These are phyloP conservation scores for Mus musculus DNA, from an alignment of 2,113 vertebrate species.

Conservation along the genomic window DNA sequence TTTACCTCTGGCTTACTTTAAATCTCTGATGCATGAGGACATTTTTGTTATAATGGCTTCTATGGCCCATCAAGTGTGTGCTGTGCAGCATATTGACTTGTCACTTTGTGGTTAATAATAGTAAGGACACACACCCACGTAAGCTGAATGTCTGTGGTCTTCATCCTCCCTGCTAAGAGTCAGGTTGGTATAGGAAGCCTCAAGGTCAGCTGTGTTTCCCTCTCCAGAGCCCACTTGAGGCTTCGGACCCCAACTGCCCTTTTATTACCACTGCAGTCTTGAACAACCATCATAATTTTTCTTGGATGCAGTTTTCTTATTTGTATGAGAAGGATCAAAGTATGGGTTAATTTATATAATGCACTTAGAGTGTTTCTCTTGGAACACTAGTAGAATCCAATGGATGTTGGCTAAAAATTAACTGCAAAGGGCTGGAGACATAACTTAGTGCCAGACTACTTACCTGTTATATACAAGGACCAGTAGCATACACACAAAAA, in stretches of 20 bases:
- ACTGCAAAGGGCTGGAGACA: background rate
- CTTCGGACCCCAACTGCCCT: background rate
- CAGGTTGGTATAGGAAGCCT: background rate
- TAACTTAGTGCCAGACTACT: background rate
- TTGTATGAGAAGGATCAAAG: background rate
- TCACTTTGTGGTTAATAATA: background rate
- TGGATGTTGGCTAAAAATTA: slow-evolving; percentile 15
- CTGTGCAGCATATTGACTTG: background rate
- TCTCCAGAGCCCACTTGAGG: background rate
- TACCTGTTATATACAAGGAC: background rate
- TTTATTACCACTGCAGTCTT: background rate
- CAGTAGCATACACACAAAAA: background rate
- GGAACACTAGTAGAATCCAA: background rate
- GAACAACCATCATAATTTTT: background rate
- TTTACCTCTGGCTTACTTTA: background rate
- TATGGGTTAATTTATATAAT: background rate
- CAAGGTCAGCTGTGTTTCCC: background rate
- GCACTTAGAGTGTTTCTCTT: background rate
- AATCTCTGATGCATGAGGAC: background rate
- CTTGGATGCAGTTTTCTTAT: background rate
- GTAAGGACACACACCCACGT: background rate
- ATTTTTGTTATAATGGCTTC: background rate
- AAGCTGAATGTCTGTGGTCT: background rate
- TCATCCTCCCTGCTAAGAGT: background rate
- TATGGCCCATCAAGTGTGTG: background rate